Evolutionary conservation across 2,797 vertebrate genomes (phyloP), one percentile per base, ranked within the genome.

Genomic region (Thalassophryne amazonica): DNA sequence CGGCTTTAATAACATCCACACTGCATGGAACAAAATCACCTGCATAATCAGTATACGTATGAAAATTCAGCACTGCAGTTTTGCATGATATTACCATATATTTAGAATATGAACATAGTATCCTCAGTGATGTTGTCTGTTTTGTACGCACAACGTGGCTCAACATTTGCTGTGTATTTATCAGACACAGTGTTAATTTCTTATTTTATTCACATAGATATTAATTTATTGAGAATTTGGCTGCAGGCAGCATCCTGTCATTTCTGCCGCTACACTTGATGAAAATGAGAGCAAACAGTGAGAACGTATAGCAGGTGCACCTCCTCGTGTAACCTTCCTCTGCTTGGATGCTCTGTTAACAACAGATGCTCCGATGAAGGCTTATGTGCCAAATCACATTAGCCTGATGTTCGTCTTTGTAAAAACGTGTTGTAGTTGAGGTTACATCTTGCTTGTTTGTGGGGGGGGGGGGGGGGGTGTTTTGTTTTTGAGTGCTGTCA

Each of bases 291-390:
- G 45, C 18, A 62, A 73, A 67, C 76, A 67, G 46, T 62, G 50
- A 73, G 56, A 75, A 66, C 56, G 56, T 75, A 75, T 52, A 80
- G 76, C 78, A 80, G 80, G 81, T 80, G 76, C 37, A 7, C 43
- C 57, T 76, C 57, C 57, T 64, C 69, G 46, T 69, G 41, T 61
- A 80, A 79, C 65, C 67, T 60, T 78, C 37, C 25, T 32, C 57
- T 77, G 75, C 66, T 69, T 49, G 57, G 49, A 16, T 70, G 61
- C 52, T 64, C 52, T 66, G 78, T 69, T 60, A 74, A 69, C 81
- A 78, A 59, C 71, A 77, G 71, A 79, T 70, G 71, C 60, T 69
- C 70, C 58, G 65, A 77, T 73, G 73, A 73, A 69, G 52, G 38
- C 58, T 52, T 57, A 37, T 52, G 67, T 80, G 76, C 67, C 80